phyloP scores from a whole-genome alignment of 2,113 vertebrate genomes.

The Chlorodrepanis virens region DNA sequence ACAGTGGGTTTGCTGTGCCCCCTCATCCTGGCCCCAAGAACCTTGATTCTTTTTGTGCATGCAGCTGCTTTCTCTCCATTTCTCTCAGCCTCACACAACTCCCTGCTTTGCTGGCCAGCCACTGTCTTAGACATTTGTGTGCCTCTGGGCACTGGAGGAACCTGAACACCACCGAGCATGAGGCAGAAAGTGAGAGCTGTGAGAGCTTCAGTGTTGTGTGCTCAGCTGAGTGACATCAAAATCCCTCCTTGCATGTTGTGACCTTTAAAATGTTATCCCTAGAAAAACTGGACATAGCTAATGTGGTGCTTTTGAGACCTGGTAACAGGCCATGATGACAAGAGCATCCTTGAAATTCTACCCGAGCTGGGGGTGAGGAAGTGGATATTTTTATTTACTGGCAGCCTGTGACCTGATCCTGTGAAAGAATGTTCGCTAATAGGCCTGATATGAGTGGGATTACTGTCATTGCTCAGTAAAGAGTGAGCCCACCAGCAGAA shows the following conservation, averaged over 20 bases:
- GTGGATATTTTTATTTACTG: slow-evolving; percentile 30
- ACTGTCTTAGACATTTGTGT: background rate
- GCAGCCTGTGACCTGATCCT: background rate
- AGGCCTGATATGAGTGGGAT: background rate
- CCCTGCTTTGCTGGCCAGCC: background rate
- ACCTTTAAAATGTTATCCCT: background rate
- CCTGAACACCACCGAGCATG: background rate
- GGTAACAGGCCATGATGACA: background rate
- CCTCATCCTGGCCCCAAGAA: background rate
- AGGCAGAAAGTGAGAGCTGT: background rate
- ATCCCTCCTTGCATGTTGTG: background rate
- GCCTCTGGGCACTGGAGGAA: background rate
- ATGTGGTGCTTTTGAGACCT: background rate
- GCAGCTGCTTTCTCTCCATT: background rate
- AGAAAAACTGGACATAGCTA: background rate
- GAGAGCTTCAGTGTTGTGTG: background rate
- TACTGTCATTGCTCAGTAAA: background rate
- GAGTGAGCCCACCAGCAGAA: slow-evolving; percentile 16
- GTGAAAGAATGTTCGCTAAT: background rate
- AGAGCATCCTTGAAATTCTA: background rate
- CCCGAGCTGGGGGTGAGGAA: background rate
- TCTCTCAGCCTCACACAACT: background rate
- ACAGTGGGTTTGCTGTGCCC: fast-evolving
- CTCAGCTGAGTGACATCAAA: background rate
- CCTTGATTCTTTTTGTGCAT: background rate